A percentile compares a stretch with the other conserved stretches of the same genome.
Evolutionary conservation across 2,113 vertebrate genomes (phyloP).

Genomic region (Scalopus aquaticus): DNA sequence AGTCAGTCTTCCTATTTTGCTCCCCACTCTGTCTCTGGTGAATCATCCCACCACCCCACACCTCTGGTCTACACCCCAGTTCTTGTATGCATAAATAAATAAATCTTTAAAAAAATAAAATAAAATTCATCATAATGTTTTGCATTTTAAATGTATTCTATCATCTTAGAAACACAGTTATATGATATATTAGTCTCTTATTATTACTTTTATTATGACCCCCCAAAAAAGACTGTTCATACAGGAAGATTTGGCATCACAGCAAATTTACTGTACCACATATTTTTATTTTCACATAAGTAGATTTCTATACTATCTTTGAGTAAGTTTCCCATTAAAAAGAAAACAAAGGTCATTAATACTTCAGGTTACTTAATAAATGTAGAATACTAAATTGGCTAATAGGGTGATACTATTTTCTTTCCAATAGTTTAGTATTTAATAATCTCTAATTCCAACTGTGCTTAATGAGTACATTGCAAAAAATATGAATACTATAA

Average conservation of each 20-base stretch:
- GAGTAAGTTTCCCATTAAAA: conserved; percentile 49
- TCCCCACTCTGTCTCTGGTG: too few relatives aligned
- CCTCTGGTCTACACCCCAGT: too few relatives aligned
- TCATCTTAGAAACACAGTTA: not conserved
- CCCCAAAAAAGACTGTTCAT: not conserved
- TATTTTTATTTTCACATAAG: conserved; percentile 15
- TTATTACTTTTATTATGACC: conserved; percentile 31
- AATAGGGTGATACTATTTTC: conserved; percentile 34
- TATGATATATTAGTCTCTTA: not conserved
- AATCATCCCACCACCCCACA: too few relatives aligned
- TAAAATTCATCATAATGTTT: conserved; percentile 36
- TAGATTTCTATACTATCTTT: conserved; percentile 46
- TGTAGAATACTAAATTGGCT: conserved; percentile 14
- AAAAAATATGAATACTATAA: conserved; percentile 66
- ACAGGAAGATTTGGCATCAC: not conserved
- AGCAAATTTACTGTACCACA: not conserved
- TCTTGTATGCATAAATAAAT: too few relatives aligned
- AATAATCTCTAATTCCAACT: conserved; percentile 24
- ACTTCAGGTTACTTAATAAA: conserved; percentile 51
- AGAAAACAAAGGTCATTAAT: conserved; percentile 51
- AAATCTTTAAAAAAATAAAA: too few relatives aligned
- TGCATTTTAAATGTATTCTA: not conserved
- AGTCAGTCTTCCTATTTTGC: too few relatives aligned
- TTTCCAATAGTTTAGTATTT: conserved; percentile 39
- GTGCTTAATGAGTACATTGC: conserved; percentile 51